Percentiles rank a stretch among this genome's conserved stretches.
These are phyloP conservation scores for Ivindomyrus marchei DNA, from an alignment of 2,113 vertebrate genomes.

Conservation along the genomic window DNA sequence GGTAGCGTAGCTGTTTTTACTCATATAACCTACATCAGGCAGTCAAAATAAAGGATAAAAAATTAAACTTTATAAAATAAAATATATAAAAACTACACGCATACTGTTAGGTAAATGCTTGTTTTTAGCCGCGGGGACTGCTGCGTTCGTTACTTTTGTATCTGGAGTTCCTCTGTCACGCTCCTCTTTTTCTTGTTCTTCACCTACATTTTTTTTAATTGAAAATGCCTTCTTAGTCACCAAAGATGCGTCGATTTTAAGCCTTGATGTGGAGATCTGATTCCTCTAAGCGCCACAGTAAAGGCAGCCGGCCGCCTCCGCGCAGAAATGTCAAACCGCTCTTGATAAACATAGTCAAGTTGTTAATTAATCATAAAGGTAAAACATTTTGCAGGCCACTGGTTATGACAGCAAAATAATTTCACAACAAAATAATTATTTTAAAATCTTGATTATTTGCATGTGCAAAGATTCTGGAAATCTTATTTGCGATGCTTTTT, in stretches of 20 bases:
- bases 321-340: slow-evolving; percentile 3
- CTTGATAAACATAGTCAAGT: background rate
- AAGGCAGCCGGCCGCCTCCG: background rate
- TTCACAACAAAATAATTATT: background rate
- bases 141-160: background rate
- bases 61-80: background rate
- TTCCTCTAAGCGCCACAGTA: slow-evolving; percentile 5
- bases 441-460: background rate
- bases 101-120: background rate
- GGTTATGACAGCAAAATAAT: background rate
- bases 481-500: background rate
- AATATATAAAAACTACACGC: background rate
- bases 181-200: background rate
- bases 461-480: background rate
- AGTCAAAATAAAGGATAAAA: background rate
- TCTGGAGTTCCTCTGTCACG: background rate
- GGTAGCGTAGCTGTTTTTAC: background rate
- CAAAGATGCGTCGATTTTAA: background rate
- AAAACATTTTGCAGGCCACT: background rate
- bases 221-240: background rate
- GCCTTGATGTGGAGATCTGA: background rate
- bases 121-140: background rate
- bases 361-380: background rate
- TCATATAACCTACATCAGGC: background rate
- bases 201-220: background rate